Base-by-base conservation (phyloP, 1,140 invertebrate species). In the Nomia melanderi region DNA sequence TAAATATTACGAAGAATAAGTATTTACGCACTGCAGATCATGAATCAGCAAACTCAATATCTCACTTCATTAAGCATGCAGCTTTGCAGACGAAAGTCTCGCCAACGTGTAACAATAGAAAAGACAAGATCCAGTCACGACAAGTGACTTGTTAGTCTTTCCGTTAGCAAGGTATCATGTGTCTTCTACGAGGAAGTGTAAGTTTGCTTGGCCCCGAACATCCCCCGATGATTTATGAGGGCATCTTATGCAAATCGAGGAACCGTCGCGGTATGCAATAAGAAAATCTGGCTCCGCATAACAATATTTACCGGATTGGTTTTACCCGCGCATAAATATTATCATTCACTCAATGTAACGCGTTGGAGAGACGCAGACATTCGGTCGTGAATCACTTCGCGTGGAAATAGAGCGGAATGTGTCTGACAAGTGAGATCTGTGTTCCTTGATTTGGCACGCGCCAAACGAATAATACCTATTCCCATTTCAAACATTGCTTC, bases 241-340 rank as follows among this genome's bases (percentile, higher is more conserved):
- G 47, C 72, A 59, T 50, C 72, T 81, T 79, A 81, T 81, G 79
- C 73, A 81, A 81, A 81, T 82, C 31, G 59, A 50, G 60, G 39
- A 53, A 53, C 23, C 53, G n/a, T 33, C 33, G 17, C 5, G 63
- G 23, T 0, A n/a, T n/a, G 47, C 20, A 14, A n/a, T 12, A 36
- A 14, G 41, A 23, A 47, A 23, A 70, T 8, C 8, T n/a, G 47
- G 39, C 23, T n/a, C n/a, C 20, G 47, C 12, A 33, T 8, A 77
- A 77, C 66, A 62, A 72, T 82, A 71, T 82, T 81, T 63, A 23
- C 59, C 50, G 39, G n/a, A 65, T 59, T 66, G 39, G 54, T 76
- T 71, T 27, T 31, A 62, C 27, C n/a, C 33, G 50, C 27, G 36
- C 54, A 36, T 62, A 71, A 77, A 82, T 66, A 67, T 44, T 71